Evolutionary conservation across 2,113 vertebrate genomes (phyloP).

Genomic region (Petrocephalus microphthalmus): DNA sequence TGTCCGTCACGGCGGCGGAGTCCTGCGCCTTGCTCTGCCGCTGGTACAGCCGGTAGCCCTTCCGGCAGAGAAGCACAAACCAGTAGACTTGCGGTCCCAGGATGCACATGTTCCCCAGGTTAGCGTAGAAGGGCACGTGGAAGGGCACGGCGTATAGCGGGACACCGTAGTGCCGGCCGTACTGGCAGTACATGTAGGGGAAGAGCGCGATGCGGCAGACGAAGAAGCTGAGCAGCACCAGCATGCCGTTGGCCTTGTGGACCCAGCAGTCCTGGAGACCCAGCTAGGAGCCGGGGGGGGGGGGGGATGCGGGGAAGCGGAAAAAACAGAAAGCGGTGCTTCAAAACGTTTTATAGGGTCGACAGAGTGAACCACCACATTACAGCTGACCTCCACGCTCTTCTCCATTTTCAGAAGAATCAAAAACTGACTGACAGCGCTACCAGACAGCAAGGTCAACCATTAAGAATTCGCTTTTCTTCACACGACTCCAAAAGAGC

Average conservation of each 20-base stretch:
- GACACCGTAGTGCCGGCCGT: conserved; percentile 70
- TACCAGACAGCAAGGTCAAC: neutral
- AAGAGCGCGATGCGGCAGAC: conserved; percentile 88
- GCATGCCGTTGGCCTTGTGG: conserved; percentile 82
- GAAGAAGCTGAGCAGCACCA: conserved; percentile 85
- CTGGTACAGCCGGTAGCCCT: conserved; percentile 75
- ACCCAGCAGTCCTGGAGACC: conserved; percentile 79
- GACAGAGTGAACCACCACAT: neutral
- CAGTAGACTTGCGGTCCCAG: conserved; percentile 94
- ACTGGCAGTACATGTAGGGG: conserved; percentile 92
- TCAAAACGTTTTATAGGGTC: neutral
- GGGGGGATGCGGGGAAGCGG: neutral
- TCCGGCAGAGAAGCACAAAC: conserved; percentile 85
- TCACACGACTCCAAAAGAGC: neutral
- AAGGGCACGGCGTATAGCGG: conserved; percentile 75
- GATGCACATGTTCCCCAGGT: conserved; percentile 79
- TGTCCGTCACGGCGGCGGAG: conserved; percentile 29
- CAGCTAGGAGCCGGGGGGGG: conserved; percentile 57
- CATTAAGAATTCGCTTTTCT: neutral
- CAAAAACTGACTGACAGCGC: neutral
- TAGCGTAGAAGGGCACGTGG: conserved; percentile 76
- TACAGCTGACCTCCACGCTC: neutral
- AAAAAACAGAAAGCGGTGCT: neutral
- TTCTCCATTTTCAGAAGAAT: neutral
- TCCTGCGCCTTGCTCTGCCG: conserved; percentile 48